Percentiles rank a stretch among this genome's conserved stretches.
These are phyloP conservation scores for Anthonomus grandis DNA, from an alignment of 1,140 invertebrate genomes.

Conservation along the genomic window DNA sequence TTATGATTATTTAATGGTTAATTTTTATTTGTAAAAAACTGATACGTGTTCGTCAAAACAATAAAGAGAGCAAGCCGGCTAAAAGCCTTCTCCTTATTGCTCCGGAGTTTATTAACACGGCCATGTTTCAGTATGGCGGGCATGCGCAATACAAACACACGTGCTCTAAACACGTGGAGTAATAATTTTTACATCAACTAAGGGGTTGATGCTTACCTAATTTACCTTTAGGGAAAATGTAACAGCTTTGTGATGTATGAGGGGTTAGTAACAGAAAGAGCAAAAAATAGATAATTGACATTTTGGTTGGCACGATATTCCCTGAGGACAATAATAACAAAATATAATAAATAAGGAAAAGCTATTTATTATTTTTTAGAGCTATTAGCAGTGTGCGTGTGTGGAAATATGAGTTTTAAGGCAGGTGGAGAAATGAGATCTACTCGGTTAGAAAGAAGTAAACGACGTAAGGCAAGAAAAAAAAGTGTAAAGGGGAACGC, in stretches of 20 bases:
- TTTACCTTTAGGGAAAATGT: constrained; percentile 55
- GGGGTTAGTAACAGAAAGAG: not conserved
- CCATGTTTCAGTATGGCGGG: too few species aligned
- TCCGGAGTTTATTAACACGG: too few species aligned
- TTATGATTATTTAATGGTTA: too few species aligned
- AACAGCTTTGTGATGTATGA: constrained; percentile 44
- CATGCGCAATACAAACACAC: not conserved
- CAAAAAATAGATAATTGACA: not conserved
- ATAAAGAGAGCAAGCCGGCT: too few species aligned
- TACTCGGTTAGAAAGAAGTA: too few species aligned
- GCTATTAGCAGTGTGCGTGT: not conserved
- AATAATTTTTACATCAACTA: not conserved
- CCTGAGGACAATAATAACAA: not conserved
- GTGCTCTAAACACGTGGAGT: constrained; percentile 1
- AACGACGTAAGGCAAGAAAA: not conserved
- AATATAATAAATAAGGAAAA: not conserved
- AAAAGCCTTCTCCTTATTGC: too few species aligned
- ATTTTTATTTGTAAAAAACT: too few species aligned
- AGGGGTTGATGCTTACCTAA: constrained; percentile 9
- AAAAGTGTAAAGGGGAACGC: not conserved
- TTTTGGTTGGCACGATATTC: not conserved
- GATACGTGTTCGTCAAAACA: too few species aligned
- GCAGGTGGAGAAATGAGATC: not conserved
- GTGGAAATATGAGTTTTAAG: not conserved
- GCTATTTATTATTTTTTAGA: not conserved